Evolutionary conservation across 1,140 invertebrate species (phyloP), one percentile per base, ranked within the genome.

Genomic region (Orchesella cincta): DNA sequence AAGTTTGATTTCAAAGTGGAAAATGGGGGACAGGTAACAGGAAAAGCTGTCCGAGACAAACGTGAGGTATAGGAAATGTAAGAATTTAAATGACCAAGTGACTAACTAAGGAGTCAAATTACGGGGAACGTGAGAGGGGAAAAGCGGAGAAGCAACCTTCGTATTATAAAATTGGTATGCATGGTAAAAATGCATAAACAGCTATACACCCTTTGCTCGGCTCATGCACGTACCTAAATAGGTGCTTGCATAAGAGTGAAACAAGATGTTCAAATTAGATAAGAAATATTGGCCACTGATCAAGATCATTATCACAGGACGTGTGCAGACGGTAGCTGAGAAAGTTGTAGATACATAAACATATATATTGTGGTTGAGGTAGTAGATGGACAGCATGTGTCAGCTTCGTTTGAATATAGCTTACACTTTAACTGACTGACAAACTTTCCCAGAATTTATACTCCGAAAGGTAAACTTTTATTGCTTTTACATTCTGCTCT

Each of bases 231-330:
- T 46, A 46, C 18, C 5, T 46, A 46, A 8, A 46, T 18, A 46
- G 5, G 39, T 46, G 5, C 5, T 46, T 46, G 5, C 18, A 46
- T 46, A n/a, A n/a, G n/a, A n/a, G n/a, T n/a, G 23, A 57, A 57
- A n/a, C 52, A 57, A n/a, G 52, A 57, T 57, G 52, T 57, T 57
- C 14, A 57, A 57, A 57, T 5, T 3, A 3, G 52, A 57, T 57
- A 57, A 57, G 52, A 3, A 57, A 57, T 57, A 57, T 57, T 57
- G 52, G 23, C 52, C 52, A 57, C 52, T 57, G 52, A 57, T 57
- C 23, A 57, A 57, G 52, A 57, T 57, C 23, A 57, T 57, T 57
- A 57, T 57, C 52, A 23, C 23, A 46, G 39, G 5, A 46, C 5
- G 5, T 8, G 39, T 8, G 39, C 39, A 18, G 18, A 5, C 5